Evolutionary conservation across 2,888 invertebrate species (phyloP).

Genomic region (Phyllotreta cruciferae): DNA sequence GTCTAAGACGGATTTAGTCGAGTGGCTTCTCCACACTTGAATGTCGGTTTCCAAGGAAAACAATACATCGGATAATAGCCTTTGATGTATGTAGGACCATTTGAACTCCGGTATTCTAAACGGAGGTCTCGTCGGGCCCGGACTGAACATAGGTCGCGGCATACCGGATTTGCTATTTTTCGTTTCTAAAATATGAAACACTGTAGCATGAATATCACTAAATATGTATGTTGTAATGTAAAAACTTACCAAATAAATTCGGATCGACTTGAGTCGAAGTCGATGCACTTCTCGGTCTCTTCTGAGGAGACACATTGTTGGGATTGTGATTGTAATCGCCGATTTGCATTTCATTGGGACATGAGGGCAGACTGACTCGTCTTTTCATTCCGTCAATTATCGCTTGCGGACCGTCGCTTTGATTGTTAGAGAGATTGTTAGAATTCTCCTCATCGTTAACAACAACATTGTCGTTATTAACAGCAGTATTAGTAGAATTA

Average conservation of each 20-base stretch:
- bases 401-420: constrained; percentile 39
- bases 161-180: constrained; percentile 70
- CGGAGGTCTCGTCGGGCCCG: constrained; percentile 91
- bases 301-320: constrained; percentile 67
- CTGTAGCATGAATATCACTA: constrained; percentile 15
- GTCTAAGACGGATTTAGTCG: constrained; percentile 95
- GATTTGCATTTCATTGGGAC: constrained; percentile 51
- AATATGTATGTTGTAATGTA: not conserved
- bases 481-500: constrained; percentile 44
- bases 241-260: constrained; percentile 78
- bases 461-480: constrained; percentile 42
- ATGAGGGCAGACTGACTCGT: constrained; percentile 68
- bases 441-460: constrained; percentile 41
- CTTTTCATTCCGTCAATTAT: constrained; percentile 49
- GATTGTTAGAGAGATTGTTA: constrained; percentile 32
- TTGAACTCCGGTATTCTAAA: constrained; percentile 99
- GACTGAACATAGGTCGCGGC: constrained; percentile 88
- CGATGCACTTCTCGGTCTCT: constrained; percentile 79
- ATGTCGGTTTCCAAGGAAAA: constrained; percentile 98
- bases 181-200: constrained; percentile 39
- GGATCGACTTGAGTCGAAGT: constrained; percentile 86
- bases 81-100: constrained; percentile 99
- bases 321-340: constrained; percentile 54
- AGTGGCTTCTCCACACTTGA: constrained; percentile 90
- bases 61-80: constrained; percentile 92